phyloP scores from a whole-genome alignment of 2,797 vertebrate species.

The Galago senegalensis region DNA sequence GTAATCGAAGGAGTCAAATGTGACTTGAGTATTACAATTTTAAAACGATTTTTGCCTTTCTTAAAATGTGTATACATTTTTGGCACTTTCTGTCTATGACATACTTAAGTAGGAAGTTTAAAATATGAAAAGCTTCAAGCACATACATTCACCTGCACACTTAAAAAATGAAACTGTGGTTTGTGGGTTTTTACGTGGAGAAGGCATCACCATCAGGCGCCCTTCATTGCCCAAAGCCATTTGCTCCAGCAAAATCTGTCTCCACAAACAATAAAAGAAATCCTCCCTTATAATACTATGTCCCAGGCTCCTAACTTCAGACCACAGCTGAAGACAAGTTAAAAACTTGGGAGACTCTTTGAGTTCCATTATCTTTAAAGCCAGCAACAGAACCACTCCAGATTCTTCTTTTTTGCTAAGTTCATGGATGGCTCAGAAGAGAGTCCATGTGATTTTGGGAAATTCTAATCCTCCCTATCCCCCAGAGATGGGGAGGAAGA shows the following conservation, averaged over 20 bases:
- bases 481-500: conserved; percentile 71
- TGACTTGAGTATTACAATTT: no score
- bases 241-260: background rate
- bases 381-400: background rate
- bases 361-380: background rate
- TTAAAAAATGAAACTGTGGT: background rate
- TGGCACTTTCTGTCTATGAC: no score
- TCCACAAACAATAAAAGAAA: background rate
- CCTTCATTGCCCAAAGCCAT: background rate
- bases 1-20: no score
- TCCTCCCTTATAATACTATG: background rate
- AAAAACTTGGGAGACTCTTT: background rate
- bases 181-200: background rate
- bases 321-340: background rate
- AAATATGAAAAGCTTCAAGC: background rate
- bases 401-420: background rate
- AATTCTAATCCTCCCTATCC: conserved; percentile 60
- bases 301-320: background rate
- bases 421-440: conserved; percentile 45
- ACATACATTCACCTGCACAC: background rate
- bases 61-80: no score
- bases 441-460: conserved; percentile 51
- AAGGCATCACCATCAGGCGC: background rate
- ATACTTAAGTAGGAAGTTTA: background rate
- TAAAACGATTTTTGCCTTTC: no score